Conservation (phyloP, 2,888 invertebrate genomes). For the Caenorhabditis drosophilae region DNA sequence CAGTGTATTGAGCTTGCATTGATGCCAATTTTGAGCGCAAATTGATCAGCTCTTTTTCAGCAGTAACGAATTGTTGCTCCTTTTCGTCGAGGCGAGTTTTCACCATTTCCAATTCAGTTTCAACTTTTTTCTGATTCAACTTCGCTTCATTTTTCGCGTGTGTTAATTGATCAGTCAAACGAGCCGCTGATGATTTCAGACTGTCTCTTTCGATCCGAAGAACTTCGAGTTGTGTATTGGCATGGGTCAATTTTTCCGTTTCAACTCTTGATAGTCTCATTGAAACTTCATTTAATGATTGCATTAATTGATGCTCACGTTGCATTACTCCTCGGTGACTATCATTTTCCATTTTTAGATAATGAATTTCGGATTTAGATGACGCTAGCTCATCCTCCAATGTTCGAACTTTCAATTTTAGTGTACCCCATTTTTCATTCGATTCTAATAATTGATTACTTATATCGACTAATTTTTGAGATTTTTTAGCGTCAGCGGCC, state of each 20-base stretch:
- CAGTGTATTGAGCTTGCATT: slow-evolving; percentile 22
- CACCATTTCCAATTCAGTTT: slow-evolving; percentile 23
- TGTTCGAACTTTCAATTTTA: slow-evolving; percentile 25
- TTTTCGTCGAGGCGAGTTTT: slow-evolving; percentile 34
- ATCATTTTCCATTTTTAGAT: slow-evolving; percentile 7
- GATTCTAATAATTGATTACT: slow-evolving; percentile 14
- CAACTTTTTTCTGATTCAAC: slow-evolving; percentile 18
- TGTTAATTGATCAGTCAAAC: slow-evolving; percentile 28
- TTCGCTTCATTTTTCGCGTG: slow-evolving; percentile 41
- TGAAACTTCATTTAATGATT: slow-evolving; percentile 38
- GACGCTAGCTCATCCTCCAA: slow-evolving; percentile 30
- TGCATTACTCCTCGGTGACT: slow-evolving; percentile 11
- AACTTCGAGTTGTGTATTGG: slow-evolving; percentile 33
- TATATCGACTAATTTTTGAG: slow-evolving; percentile 13
- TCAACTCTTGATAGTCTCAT: slow-evolving; percentile 30
- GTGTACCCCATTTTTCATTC: slow-evolving; percentile 9
- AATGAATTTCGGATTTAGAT: slow-evolving; percentile 5
- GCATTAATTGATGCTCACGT: slow-evolving; percentile 37
- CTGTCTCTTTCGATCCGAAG: slow-evolving; percentile 35
- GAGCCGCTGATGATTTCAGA: slow-evolving; percentile 27
- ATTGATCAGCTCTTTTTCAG: slow-evolving; percentile 30
- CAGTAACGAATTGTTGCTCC: slow-evolving; percentile 20
- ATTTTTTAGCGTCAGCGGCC: slow-evolving; percentile 13
- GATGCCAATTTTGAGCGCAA: slow-evolving; percentile 26
- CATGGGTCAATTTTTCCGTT: slow-evolving; percentile 20